phyloP scores from a whole-genome alignment of 2,113 vertebrate genomes.

The Orthonyx spaldingii region DNA sequence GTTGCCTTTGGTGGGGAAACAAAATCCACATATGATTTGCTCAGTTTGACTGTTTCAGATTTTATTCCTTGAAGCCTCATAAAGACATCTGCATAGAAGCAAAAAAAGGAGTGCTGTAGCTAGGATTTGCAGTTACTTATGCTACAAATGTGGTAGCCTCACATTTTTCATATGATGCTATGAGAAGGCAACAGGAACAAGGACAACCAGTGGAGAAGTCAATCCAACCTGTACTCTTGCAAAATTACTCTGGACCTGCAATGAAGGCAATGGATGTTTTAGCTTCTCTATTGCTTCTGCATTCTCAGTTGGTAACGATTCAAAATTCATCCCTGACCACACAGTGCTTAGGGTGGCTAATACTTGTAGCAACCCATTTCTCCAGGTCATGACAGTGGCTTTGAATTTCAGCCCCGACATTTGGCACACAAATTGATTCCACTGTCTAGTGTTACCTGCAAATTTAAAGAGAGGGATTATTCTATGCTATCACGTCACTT shows the following conservation, averaged over 20 bases:
- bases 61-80: conserved; percentile 9
- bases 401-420: background rate
- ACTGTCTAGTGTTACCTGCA: background rate
- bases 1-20: background rate
- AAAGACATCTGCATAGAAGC: background rate
- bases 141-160: background rate
- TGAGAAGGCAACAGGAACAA: background rate
- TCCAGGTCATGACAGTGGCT: background rate
- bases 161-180: background rate
- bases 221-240: background rate
- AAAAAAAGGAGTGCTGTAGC: background rate
- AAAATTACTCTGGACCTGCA: conserved; percentile 31
- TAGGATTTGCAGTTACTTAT: background rate
- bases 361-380: background rate
- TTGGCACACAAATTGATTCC: background rate
- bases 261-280: background rate
- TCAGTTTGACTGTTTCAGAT: background rate
- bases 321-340: background rate
- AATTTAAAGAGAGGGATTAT: background rate
- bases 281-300: background rate
- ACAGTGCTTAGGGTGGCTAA: background rate
- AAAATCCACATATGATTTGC: background rate
- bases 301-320: background rate
- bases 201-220: background rate
- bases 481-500: background rate